Evolutionary conservation across 2,113 vertebrate genomes (phyloP).

Genomic region (Brachirus orientalis): DNA sequence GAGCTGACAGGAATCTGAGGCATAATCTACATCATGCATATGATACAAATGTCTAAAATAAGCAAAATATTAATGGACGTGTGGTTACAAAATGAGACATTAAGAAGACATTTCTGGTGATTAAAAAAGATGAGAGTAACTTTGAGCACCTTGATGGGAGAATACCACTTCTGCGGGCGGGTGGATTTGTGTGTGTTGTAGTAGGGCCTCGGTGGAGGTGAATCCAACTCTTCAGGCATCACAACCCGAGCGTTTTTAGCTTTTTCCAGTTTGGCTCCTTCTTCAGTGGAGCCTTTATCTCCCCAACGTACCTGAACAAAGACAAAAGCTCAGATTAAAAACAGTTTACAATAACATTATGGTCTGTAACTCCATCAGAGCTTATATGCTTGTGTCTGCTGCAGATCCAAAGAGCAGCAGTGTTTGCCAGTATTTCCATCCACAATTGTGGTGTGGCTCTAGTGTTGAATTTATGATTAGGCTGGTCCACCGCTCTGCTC

Average conservation of each 20-base stretch:
- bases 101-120: no score
- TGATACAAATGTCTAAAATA: no score
- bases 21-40: no score
- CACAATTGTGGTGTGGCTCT: neutral
- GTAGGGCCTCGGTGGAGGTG: conserved; percentile 81
- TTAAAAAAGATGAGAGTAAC: neutral
- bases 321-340: neutral
- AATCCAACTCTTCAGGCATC: conserved; percentile 92
- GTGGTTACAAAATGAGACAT: no score
- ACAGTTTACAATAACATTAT: neutral
- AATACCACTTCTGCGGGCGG: conserved; percentile 90
- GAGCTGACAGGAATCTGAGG: no score
- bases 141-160: conserved; percentile 91
- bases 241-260: conserved; percentile 95
- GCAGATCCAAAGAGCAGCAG: neutral
- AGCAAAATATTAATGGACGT: no score
- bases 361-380: neutral
- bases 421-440: neutral
- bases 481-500: neutral
- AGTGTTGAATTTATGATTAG: neutral
- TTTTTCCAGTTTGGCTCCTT: conserved; percentile 96
- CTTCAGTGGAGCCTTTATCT: conserved; percentile 96
- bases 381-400: neutral
- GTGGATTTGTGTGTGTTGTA: conserved; percentile 80
- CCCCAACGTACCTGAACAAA: conserved; percentile 93